phyloP scores from a whole-genome alignment of 2,113 vertebrate species.

The Epinephelus fuscoguttatus region DNA sequence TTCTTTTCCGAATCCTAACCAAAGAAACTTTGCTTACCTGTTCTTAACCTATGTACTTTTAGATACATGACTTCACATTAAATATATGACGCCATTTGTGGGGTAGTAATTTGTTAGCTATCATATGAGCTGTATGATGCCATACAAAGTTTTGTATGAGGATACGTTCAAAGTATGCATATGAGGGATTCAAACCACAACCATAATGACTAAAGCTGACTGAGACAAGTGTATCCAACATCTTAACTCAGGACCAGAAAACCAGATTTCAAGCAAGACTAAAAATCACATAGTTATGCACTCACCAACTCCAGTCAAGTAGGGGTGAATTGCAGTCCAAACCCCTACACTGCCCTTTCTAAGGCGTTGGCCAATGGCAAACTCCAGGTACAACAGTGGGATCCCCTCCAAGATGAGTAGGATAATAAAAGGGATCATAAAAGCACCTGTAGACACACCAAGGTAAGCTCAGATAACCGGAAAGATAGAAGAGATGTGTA shows the following conservation, averaged over 20 bases:
- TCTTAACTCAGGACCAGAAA: not conserved
- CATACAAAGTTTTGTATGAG: too few relatives aligned
- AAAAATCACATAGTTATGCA: not conserved
- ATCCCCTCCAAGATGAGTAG: constrained; percentile 89
- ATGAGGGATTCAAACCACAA: too few relatives aligned
- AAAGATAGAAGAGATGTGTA: not conserved
- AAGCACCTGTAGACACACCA: constrained; percentile 83
- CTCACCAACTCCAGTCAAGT: constrained; percentile 87
- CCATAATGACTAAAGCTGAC: too few relatives aligned
- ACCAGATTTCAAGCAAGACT: not conserved
- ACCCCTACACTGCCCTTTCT: constrained; percentile 86
- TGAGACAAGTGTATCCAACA: not conserved
- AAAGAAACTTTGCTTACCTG: too few relatives aligned
- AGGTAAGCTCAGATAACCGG: constrained; percentile 35
- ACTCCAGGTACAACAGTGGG: constrained; percentile 89
- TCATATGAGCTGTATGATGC: too few relatives aligned
- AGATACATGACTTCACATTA: too few relatives aligned
- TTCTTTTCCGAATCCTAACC: too few relatives aligned
- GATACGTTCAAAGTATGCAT: too few relatives aligned
- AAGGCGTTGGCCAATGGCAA: constrained; percentile 90
- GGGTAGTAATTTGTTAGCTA: too few relatives aligned
- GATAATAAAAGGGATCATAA: constrained; percentile 94
- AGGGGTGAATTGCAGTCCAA: constrained; percentile 81
- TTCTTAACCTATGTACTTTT: too few relatives aligned
- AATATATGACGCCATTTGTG: too few relatives aligned